A percentile compares a stretch with the other conserved stretches of the same genome.
Evolutionary conservation across 2,888 invertebrate genomes (phyloP).

Genomic region (Zonitis immaculata): DNA sequence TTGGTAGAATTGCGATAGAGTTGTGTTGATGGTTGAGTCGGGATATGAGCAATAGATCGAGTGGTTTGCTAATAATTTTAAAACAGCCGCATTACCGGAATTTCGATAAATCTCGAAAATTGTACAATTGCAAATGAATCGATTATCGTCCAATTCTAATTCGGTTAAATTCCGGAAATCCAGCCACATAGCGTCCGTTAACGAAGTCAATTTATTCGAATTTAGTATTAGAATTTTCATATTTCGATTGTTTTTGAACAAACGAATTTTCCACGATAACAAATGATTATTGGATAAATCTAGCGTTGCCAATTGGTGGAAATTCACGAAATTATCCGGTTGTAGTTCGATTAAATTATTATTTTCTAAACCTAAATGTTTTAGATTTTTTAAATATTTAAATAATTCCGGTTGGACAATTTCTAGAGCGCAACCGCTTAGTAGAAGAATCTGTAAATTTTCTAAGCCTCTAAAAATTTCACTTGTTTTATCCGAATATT

Average conservation of each 20-base stretch:
- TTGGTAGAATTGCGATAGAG: slow-evolving; percentile 27
- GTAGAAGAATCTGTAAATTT: slow-evolving; percentile 49
- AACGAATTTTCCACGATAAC: slow-evolving; percentile 52
- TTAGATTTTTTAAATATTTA: slow-evolving; percentile 51
- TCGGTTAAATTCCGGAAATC: slow-evolving; percentile 51
- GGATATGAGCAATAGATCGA: slow-evolving; percentile 29
- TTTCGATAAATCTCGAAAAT: slow-evolving; percentile 5
- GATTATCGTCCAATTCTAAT: slow-evolving; percentile 53
- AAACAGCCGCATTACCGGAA: not conserved
- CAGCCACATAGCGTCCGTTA: slow-evolving; percentile 55
- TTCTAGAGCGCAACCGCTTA: slow-evolving; percentile 53
- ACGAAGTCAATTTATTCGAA: slow-evolving; percentile 55
- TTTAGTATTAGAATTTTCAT: slow-evolving; percentile 48
- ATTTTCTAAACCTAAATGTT: slow-evolving; percentile 51
- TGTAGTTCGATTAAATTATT: slow-evolving; percentile 51
- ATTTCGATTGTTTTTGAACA: slow-evolving; percentile 50
- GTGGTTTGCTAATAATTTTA: slow-evolving; percentile 16
- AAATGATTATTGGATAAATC: slow-evolving; percentile 54
- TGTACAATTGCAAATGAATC: slow-evolving; percentile 55
- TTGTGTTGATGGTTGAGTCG: slow-evolving; percentile 26
- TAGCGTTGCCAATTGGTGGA: slow-evolving; percentile 49
- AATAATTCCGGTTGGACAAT: slow-evolving; percentile 49
- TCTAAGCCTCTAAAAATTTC: slow-evolving; percentile 52
- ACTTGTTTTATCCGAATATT: slow-evolving; percentile 24
- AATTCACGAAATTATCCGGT: slow-evolving; percentile 47